phyloP scores from a whole-genome alignment of 35 echinoderm and acorn worm species.

The Heliocidaris tuberculata region DNA sequence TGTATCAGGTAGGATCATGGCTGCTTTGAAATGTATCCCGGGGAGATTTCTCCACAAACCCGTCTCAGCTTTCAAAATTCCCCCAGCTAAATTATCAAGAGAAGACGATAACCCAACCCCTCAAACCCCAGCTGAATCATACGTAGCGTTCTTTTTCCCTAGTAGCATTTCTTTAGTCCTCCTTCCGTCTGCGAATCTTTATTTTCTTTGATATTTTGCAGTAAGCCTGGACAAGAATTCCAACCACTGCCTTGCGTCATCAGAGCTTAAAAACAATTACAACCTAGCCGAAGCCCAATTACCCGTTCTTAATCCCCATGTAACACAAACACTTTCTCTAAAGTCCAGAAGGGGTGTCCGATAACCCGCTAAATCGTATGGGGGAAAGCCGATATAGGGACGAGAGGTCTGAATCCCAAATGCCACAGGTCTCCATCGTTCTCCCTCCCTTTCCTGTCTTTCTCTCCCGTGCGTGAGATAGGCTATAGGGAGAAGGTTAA shows the following conservation, averaged over 20 bases:
- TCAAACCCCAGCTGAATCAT: background rate
- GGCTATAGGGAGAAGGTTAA: background rate
- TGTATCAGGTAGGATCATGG: conserved; percentile 1
- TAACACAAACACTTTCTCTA: background rate
- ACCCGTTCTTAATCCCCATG: background rate
- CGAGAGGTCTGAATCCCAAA: background rate
- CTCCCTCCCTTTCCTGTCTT: background rate
- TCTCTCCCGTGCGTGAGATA: background rate
- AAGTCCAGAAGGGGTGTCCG: background rate
- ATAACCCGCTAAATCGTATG: background rate
- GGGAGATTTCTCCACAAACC: background rate
- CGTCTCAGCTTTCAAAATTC: background rate
- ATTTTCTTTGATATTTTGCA: background rate
- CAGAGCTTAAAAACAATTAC: background rate
- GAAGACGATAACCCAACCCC: background rate
- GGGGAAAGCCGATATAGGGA: background rate
- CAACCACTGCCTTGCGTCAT: background rate
- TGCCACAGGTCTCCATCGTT: background rate
- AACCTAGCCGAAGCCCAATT: background rate
- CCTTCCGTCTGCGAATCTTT: background rate
- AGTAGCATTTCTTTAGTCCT: background rate
- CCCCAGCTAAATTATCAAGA: background rate
- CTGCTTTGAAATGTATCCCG: background rate
- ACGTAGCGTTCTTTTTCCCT: background rate
- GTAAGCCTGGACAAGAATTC: background rate